Evolutionary conservation across 2,888 invertebrate species (phyloP).

Genomic region (Catocala nupta): DNA sequence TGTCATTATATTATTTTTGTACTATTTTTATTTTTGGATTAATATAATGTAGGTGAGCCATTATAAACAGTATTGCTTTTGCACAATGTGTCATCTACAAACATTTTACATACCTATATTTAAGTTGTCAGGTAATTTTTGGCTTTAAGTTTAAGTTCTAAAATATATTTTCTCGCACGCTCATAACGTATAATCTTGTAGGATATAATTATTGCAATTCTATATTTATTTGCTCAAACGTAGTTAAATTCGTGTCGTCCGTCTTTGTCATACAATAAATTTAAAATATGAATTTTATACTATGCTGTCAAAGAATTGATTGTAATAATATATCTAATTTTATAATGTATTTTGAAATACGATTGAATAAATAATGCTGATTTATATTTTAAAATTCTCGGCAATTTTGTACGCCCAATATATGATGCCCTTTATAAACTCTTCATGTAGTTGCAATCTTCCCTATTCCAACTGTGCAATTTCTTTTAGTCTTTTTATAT

Average conservation of each 20-base stretch:
- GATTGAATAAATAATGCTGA: background rate
- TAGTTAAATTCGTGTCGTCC: constrained; percentile 29
- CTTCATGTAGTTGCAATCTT: constrained; percentile 10
- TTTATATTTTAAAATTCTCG: background rate
- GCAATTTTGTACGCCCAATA: constrained; percentile 9
- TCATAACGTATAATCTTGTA: constrained; percentile 10
- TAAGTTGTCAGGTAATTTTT: constrained; percentile 16
- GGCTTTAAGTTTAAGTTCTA: constrained; percentile 13
- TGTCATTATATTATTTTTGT: constrained; percentile 31
- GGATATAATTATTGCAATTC: constrained; percentile 9
- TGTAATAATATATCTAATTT: background rate
- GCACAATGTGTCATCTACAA: constrained; percentile 37
- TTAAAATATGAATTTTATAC: constrained; percentile 3
- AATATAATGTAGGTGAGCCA: constrained; percentile 17
- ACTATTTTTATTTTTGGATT: constrained; percentile 24
- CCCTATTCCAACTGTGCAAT: constrained; percentile 47
- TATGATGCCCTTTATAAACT: constrained; percentile 10
- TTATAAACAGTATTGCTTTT: constrained; percentile 47
- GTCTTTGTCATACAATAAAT: constrained; percentile 19
- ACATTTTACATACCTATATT: constrained; percentile 8
- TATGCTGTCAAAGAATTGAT: constrained; percentile 1
- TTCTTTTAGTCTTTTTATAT: constrained; percentile 38
- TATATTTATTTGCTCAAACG: constrained; percentile 47
- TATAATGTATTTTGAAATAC: constrained; percentile 2
- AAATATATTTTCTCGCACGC: constrained; percentile 10